phyloP scores from a whole-genome alignment of 2,797 vertebrate genomes.

The Chloroceryle inda region DNA sequence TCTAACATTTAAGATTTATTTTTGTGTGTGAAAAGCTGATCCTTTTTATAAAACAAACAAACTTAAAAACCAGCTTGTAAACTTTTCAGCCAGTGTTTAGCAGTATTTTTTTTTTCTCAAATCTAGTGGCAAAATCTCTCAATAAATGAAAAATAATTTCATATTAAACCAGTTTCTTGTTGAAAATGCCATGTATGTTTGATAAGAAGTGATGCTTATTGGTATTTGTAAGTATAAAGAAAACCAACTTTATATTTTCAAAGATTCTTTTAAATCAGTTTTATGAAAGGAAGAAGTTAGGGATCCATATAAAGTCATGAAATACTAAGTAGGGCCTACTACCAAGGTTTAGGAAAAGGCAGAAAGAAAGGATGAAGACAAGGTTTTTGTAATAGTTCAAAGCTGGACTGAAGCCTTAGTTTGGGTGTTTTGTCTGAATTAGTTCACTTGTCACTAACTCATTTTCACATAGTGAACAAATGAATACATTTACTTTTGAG shows the following conservation, averaged over 20 bases:
- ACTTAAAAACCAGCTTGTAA: neutral
- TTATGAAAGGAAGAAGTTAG: neutral
- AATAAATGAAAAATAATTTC: neutral
- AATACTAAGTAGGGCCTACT: neutral
- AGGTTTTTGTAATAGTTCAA: neutral
- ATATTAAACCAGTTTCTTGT: neutral
- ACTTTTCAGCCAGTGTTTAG: neutral
- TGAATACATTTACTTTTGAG: conserved; percentile 37
- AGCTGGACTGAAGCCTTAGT: neutral
- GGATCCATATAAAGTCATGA: neutral
- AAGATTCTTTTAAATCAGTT: neutral
- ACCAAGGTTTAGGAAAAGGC: neutral
- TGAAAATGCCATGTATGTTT: neutral
- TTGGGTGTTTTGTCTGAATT: conserved; percentile 16
- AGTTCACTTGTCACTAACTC: conserved; percentile 10
- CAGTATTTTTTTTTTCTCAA: neutral
- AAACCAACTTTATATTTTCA: neutral
- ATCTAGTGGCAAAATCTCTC: neutral
- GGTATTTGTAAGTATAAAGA: neutral
- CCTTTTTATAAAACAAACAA: neutral
- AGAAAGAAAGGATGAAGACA: neutral
- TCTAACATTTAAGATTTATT: neutral
- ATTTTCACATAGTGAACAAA: neutral
- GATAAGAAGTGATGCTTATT: neutral
- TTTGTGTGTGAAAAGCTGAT: neutral